Conservation (phyloP, 37 sponge, comb jelly and placozoan genomes). For the Halichondria panicea region DNA sequence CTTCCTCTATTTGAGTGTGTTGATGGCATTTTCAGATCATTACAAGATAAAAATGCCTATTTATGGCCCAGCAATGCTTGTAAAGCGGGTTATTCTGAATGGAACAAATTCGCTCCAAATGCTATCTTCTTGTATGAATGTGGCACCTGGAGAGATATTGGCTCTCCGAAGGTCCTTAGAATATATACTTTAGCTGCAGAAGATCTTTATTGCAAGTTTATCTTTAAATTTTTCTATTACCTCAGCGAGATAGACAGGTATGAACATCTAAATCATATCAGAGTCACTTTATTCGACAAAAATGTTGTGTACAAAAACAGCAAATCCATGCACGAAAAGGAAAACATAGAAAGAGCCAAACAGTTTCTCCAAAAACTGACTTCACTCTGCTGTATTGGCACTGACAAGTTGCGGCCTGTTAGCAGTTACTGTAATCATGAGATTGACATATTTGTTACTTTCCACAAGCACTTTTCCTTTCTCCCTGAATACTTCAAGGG, state of each 20-base stretch:
- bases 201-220: constrained; percentile 30
- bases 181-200: constrained; percentile 12
- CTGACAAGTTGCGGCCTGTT: constrained; percentile 11
- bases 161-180: not conserved
- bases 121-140: constrained; percentile 26
- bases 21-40: constrained; percentile 8
- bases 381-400: constrained; percentile 27
- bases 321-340: no score
- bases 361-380: constrained; percentile 5
- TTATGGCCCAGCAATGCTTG: constrained; percentile 37
- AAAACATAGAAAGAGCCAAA: no score
- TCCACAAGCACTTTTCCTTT: constrained; percentile 15
- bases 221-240: constrained; percentile 39
- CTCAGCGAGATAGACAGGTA: constrained; percentile 29
- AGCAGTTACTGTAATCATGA: constrained; percentile 21
- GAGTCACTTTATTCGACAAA: constrained; percentile 18
- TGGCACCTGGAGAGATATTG: constrained; percentile 36
- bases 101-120: no score
- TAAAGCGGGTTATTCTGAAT: constrained; percentile 17
- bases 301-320: not conserved
- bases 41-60: constrained; percentile 11
- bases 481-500: constrained; percentile 18
- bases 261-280: constrained; percentile 42
- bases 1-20: constrained; percentile 54
- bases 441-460: constrained; percentile 21